phyloP scores from a whole-genome alignment of 2,113 vertebrate species.

The Pimephales promelas region DNA sequence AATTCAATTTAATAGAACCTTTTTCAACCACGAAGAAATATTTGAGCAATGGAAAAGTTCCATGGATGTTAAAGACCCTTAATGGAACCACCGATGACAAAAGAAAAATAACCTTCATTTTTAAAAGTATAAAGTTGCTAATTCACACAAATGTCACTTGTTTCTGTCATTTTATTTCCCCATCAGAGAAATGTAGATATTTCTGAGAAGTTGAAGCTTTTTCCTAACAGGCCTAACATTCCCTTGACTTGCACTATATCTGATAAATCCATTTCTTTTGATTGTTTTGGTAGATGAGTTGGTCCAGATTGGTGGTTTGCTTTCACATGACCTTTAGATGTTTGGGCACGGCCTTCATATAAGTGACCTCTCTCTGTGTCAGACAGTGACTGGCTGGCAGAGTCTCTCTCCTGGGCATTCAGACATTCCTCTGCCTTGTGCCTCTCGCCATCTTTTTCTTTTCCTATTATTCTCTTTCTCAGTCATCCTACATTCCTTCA shows the following conservation, averaged over 20 bases:
- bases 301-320: constrained; percentile 63
- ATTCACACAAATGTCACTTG: neutral
- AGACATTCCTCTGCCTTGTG: constrained; percentile 76
- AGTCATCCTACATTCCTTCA: too few species aligned
- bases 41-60: too few species aligned
- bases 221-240: neutral
- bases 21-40: too few species aligned
- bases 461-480: neutral
- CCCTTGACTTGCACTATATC: neutral
- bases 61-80: too few species aligned
- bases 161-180: neutral
- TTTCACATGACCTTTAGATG: constrained; percentile 75
- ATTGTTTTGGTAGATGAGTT: neutral
- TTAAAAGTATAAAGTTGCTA: neutral
- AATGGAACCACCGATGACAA: too few species aligned
- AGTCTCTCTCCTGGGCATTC: constrained; percentile 88
- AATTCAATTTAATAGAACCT: too few species aligned
- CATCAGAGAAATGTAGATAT: neutral
- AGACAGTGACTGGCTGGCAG: constrained; percentile 80
- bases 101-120: too few species aligned
- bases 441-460: neutral
- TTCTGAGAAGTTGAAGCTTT: neutral
- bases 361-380: constrained; percentile 19
- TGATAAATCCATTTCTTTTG: neutral
- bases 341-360: constrained; percentile 67